These are phyloP conservation scores for Characodon lateralis DNA, from an alignment of 2,797 vertebrate genomes.

Conservation along the genomic window DNA sequence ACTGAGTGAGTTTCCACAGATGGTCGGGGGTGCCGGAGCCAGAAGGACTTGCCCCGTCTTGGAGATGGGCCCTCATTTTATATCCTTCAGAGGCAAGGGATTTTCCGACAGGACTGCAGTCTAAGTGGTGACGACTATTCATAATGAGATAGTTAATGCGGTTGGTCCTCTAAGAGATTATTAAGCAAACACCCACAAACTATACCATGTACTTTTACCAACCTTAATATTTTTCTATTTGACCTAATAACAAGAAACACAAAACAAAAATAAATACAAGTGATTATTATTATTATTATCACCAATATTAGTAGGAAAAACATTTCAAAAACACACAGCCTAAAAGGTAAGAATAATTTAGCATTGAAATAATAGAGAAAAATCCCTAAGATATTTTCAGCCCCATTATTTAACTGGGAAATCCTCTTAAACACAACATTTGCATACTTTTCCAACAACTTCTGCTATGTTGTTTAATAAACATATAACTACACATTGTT, in stretches of 20 bases:
- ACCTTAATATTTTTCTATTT: background rate
- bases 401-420: conserved; percentile 28
- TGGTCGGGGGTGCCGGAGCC: conserved; percentile 24
- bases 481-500: background rate
- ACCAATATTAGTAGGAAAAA: background rate
- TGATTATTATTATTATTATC: background rate
- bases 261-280: background rate
- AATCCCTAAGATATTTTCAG: conserved; percentile 43
- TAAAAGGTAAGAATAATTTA: background rate
- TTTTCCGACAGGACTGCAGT: conserved; percentile 54
- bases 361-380: conserved; percentile 1
- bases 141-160: background rate
- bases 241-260: background rate
- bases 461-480: background rate
- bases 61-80: conserved; percentile 53
- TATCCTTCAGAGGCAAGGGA: conserved; percentile 56
- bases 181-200: background rate
- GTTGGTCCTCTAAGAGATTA: background rate
- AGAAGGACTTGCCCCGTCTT: conserved; percentile 20
- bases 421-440: conserved; percentile 33
- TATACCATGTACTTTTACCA: background rate
- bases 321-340: background rate
- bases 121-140: background rate
- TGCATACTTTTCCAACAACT: conserved; percentile 21
- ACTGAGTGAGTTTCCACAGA: conserved; percentile 41